phyloP scores from a whole-genome alignment of 2,888 invertebrate genomes.

The Pristionchus exspectatus region DNA sequence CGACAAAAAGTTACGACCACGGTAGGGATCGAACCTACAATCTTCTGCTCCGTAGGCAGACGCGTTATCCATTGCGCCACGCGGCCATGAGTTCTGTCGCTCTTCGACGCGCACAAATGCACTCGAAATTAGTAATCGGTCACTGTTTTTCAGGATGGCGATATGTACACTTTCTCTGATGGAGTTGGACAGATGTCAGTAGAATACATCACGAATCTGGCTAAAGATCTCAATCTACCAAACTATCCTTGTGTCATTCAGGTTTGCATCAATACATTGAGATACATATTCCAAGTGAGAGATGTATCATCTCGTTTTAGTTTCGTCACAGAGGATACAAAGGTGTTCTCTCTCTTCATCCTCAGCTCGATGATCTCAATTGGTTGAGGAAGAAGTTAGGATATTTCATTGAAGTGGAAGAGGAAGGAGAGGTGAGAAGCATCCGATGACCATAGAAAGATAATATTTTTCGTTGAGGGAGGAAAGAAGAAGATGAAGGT shows the following conservation, averaged over 20 bases:
- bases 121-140: background rate
- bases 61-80: slow-evolving; percentile 72
- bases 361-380: slow-evolving; percentile 66
- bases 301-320: slow-evolving; percentile 58
- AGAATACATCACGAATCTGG: slow-evolving; percentile 56
- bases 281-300: background rate
- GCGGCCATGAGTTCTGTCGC: slow-evolving; percentile 49
- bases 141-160: background rate
- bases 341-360: slow-evolving; percentile 76
- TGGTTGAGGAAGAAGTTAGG: background rate
- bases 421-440: background rate
- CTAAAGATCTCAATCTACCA: slow-evolving; percentile 44
- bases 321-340: slow-evolving; percentile 78
- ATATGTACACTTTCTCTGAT: slow-evolving; percentile 65
- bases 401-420: background rate
- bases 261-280: slow-evolving; percentile 15
- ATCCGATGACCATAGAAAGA: background rate
- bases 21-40: slow-evolving; percentile 79
- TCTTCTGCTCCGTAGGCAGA: slow-evolving; percentile 79
- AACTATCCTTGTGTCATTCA: slow-evolving; percentile 58
- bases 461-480: background rate
- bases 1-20: slow-evolving; percentile 57
- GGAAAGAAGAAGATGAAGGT: background rate
- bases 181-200: slow-evolving; percentile 75
- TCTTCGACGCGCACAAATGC: background rate